Percentiles rank a stretch among this genome's conserved stretches.
Evolutionary conservation across 2,113 vertebrate species (phyloP).

Genomic region (Entomyzon cyanotis): DNA sequence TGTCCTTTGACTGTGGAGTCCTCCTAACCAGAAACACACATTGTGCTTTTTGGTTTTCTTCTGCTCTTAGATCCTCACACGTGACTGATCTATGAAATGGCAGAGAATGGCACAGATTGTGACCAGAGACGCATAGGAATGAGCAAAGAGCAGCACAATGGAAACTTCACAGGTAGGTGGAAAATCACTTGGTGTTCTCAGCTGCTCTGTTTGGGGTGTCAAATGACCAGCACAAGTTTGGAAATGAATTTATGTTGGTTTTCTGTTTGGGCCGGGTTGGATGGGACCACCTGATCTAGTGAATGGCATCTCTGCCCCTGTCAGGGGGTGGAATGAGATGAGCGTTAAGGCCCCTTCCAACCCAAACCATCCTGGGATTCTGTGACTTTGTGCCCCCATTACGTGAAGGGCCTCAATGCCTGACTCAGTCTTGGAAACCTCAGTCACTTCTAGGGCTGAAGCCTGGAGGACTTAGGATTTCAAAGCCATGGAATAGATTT

Average conservation of each 20-base stretch:
- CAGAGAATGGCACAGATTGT: constrained; percentile 91
- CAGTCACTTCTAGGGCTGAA: not conserved
- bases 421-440: not conserved
- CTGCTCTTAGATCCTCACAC: constrained; percentile 51
- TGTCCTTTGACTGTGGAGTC: not conserved
- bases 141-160: constrained; percentile 90
- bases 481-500: not conserved
- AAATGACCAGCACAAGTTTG: not conserved
- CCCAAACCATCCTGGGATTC: not conserved
- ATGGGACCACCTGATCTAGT: not conserved
- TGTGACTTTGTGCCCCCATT: not conserved
- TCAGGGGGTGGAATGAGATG: not conserved
- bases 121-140: constrained; percentile 87
- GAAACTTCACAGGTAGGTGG: constrained; percentile 85
- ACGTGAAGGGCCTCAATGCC: not conserved
- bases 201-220: not conserved
- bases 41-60: not conserved
- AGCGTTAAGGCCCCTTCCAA: not conserved
- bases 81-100: constrained; percentile 85
- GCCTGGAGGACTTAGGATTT: not conserved
- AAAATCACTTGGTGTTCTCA: not conserved
- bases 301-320: not conserved
- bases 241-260: not conserved
- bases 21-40: not conserved
- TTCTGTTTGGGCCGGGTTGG: not conserved